phyloP scores from a whole-genome alignment of 2,888 invertebrate species.

The Brenthis daphne region DNA sequence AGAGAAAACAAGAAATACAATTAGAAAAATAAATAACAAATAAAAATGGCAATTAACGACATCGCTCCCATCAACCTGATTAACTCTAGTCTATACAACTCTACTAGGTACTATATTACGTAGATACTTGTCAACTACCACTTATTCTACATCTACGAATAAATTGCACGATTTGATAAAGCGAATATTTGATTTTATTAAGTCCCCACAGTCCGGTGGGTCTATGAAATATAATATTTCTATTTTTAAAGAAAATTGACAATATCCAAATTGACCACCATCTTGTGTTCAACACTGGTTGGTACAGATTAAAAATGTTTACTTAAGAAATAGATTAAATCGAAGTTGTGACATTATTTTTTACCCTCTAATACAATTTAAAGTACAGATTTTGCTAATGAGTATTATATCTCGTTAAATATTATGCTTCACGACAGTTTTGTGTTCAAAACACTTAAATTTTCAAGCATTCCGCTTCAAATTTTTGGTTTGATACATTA shows the following conservation, averaged over 20 bases:
- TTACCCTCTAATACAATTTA: conserved; percentile 32
- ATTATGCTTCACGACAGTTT: conserved; percentile 63
- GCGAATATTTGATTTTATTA: conserved; percentile 64
- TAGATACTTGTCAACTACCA: conserved; percentile 64
- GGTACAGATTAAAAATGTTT: conserved; percentile 31
- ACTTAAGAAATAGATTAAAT: conserved; percentile 33
- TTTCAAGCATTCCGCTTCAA: conserved; percentile 80
- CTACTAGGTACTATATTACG: conserved; percentile 48
- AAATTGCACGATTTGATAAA: conserved; percentile 81
- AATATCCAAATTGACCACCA: conserved; percentile 56
- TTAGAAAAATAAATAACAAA: conserved; percentile 80
- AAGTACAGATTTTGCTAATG: conserved; percentile 51
- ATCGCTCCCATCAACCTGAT: conserved; percentile 44
- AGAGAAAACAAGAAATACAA: conserved; percentile 65
- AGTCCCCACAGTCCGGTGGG: conserved; percentile 56
- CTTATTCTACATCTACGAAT: conserved; percentile 68
- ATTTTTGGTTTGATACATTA: conserved; percentile 80
- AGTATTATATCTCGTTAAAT: conserved; percentile 62
- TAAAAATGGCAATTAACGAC: conserved; percentile 66
- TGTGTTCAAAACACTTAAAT: conserved; percentile 80
- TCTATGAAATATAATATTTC: conserved; percentile 39
- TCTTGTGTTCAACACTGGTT: conserved; percentile 41
- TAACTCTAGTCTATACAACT: conserved; percentile 60
- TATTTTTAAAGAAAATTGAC: conserved; percentile 53
- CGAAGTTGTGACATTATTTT: conserved; percentile 32